A percentile compares a stretch with the other conserved stretches of the same genome.
These are phyloP conservation scores for Lochmaea capreae DNA, from an alignment of 2,888 invertebrate genomes.

Conservation along the genomic window DNA sequence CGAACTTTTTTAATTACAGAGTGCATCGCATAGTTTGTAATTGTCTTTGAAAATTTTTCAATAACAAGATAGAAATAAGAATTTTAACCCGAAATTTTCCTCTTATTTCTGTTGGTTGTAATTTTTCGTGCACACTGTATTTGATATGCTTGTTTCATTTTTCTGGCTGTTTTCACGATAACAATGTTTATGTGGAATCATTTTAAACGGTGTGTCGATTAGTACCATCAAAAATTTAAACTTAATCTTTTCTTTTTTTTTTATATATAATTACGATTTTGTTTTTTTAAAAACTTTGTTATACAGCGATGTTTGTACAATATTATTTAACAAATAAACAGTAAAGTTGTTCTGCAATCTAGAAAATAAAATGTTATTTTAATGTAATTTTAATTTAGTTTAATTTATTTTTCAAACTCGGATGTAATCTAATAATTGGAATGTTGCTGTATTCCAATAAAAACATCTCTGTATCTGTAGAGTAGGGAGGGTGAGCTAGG, in stretches of 20 bases:
- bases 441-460: too few relatives aligned
- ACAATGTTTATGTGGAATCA: constrained; percentile 14
- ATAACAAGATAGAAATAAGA: constrained; percentile 21
- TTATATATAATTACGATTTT: constrained; percentile 30
- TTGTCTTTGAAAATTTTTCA: constrained; percentile 15
- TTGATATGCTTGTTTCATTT: constrained; percentile 23
- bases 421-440: too few relatives aligned
- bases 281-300: constrained; percentile 42
- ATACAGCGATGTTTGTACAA: constrained; percentile 43
- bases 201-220: constrained; percentile 23
- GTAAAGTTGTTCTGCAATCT: constrained; percentile 53
- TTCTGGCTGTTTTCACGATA: constrained; percentile 25
- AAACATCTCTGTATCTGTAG: too few relatives aligned
- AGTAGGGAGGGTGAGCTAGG: too few relatives aligned
- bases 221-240: constrained; percentile 34
- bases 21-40: constrained; percentile 26
- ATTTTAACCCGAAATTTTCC: constrained; percentile 7
- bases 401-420: neutral
- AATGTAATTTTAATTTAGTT: constrained; percentile 37
- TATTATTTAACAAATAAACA: constrained; percentile 48
- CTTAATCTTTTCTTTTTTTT: constrained; percentile 31
- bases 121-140: constrained; percentile 25
- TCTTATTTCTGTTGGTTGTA: constrained; percentile 9
- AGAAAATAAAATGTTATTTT: constrained; percentile 57
- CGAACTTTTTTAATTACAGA: constrained; percentile 12